phyloP scores from a whole-genome alignment of 1,140 invertebrate genomes.

The Holcopasites calliopsidis region DNA sequence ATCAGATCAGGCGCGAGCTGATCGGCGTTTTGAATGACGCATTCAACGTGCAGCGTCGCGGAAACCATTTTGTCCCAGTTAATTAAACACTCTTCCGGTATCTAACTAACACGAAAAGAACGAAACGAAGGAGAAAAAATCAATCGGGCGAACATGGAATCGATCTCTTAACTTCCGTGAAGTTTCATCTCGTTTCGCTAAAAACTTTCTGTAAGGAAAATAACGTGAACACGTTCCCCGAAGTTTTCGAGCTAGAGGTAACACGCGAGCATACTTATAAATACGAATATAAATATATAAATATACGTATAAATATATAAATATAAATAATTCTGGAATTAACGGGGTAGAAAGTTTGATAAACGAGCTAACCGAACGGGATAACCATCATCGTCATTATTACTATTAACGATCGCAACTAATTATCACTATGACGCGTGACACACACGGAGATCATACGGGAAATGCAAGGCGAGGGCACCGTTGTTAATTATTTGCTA shows the following conservation, averaged over 20 bases:
- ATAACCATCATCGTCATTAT: conserved; percentile 18
- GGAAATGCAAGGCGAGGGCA: conserved; percentile 5
- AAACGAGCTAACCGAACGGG: conserved; percentile 2
- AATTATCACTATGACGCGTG: conserved; percentile 13
- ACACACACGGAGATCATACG: conserved; percentile 5
- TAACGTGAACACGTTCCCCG: conserved; percentile 8
- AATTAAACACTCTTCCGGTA: conserved; percentile 28
- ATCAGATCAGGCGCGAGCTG: conserved; percentile 11
- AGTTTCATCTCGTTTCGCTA: conserved; percentile 64
- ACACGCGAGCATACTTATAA: conserved; percentile 15
- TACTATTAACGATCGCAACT: conserved; percentile 16
- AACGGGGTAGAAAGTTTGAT: conserved; percentile 31
- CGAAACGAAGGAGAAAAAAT: conserved; percentile 1
- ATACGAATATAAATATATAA: conserved; percentile 50
- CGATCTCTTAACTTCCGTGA: conserved; percentile 67
- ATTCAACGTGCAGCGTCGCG: conserved; percentile 38
- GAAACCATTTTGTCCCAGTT: conserved; percentile 20
- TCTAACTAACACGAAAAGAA: conserved; percentile 2
- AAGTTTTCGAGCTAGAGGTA: not conserved
- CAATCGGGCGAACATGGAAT: conserved; percentile 31
- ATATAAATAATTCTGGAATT: conserved; percentile 49
- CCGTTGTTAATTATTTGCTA: not conserved
- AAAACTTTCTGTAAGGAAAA: conserved; percentile 31
- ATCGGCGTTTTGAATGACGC: conserved; percentile 11
- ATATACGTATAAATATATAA: conserved; percentile 47